phyloP scores from a whole-genome alignment of 2,797 vertebrate genomes.

The Tiaroga cobitis region DNA sequence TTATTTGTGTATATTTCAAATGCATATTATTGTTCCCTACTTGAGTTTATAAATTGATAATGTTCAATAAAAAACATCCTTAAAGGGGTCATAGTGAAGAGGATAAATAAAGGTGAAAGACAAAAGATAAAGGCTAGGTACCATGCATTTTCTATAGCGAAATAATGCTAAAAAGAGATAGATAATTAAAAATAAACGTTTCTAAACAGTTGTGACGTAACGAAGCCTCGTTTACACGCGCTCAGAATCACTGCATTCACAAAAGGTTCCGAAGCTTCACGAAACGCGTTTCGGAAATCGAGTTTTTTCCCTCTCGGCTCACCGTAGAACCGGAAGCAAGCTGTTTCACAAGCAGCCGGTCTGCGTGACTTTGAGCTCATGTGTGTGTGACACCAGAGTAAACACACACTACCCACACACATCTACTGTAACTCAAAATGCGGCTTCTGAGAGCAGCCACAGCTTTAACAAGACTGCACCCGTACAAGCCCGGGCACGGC shows the following conservation, averaged over 20 bases:
- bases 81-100: too few relatives aligned
- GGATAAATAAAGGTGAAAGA: too few relatives aligned
- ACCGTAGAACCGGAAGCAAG: constrained; percentile 72
- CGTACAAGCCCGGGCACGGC: constrained; percentile 61
- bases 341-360: constrained; percentile 54
- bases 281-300: not conserved
- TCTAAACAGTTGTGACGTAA: too few relatives aligned
- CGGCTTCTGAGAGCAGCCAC: constrained; percentile 71
- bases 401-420: not conserved
- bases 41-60: too few relatives aligned
- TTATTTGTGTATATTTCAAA: too few relatives aligned
- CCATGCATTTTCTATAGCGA: too few relatives aligned
- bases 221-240: too few relatives aligned
- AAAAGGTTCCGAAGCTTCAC: not conserved
- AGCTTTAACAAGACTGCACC: constrained; percentile 61
- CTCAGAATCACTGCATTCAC: not conserved
- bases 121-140: too few relatives aligned
- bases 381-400: constrained; percentile 27
- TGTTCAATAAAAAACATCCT: too few relatives aligned
- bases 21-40: too few relatives aligned
- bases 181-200: too few relatives aligned
- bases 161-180: too few relatives aligned
- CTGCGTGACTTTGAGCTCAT: constrained; percentile 80
- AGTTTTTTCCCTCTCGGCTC: constrained; percentile 40
- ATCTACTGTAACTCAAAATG: constrained; percentile 65